Percentiles rank a stretch among this genome's conserved stretches.
These are phyloP conservation scores for Agonopterix heracliana DNA, from an alignment of 2,888 invertebrate species.

Conservation along the genomic window DNA sequence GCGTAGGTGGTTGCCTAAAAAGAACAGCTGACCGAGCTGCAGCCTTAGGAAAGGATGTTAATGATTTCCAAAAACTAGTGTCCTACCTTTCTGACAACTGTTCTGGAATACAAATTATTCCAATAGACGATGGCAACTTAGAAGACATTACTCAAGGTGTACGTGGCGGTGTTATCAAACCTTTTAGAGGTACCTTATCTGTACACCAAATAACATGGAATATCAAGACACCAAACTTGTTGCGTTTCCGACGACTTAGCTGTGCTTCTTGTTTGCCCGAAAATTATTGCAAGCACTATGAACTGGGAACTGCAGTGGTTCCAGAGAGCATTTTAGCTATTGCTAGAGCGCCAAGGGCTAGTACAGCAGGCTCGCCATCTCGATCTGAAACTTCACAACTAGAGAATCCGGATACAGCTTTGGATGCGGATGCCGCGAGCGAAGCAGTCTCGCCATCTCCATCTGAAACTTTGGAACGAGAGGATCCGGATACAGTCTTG, in stretches of 20 bases:
- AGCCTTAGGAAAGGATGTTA: neutral
- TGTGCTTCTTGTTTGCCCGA: constrained; percentile 2
- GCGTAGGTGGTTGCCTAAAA: constrained; percentile 28
- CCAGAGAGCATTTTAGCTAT: neutral
- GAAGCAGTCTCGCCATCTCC: neutral
- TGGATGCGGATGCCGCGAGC: constrained; percentile 1
- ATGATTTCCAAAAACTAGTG: constrained; percentile 2
- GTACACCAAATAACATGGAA: constrained; percentile 3
- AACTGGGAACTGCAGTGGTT: constrained; percentile 1
- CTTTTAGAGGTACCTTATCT: constrained; percentile 1
- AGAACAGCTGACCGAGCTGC: neutral
- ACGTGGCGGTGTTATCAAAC: constrained; percentile 3
- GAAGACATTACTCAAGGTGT: constrained; percentile 1
- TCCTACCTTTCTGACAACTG: constrained; percentile 1
- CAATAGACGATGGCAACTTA: constrained; percentile 2
- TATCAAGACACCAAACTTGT: constrained; percentile 1
- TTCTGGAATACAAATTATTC: constrained; percentile 2
- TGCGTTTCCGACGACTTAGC: constrained; percentile 3
- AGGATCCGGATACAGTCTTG: no score
- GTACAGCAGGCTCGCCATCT: constrained; percentile 1
- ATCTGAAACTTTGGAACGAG: no score
- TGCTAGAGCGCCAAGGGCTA: neutral
- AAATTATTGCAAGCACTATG: constrained; percentile 2
- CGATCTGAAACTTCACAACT: neutral
- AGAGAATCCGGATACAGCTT: constrained; percentile 1